These are phyloP conservation scores for Falco biarmicus DNA, from an alignment of 2,797 vertebrate species.

Conservation along the genomic window DNA sequence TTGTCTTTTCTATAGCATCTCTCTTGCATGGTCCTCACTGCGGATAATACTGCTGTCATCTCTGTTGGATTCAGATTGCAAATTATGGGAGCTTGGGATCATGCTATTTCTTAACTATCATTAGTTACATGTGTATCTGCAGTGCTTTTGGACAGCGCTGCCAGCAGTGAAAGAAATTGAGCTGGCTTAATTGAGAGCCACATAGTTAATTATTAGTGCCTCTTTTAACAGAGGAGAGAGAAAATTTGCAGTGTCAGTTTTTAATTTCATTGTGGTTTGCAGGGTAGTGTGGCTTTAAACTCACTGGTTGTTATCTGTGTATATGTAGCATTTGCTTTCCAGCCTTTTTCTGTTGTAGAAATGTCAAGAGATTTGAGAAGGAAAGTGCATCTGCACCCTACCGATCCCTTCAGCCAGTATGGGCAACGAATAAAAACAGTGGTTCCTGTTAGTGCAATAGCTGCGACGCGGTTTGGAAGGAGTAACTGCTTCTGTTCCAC, in stretches of 20 bases:
- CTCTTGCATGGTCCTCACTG: neutral
- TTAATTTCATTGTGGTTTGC: constrained; percentile 30
- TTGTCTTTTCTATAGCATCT: neutral
- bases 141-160: neutral
- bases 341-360: neutral
- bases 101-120: neutral
- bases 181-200: constrained; percentile 27
- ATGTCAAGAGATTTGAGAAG: neutral
- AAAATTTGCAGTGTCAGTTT: constrained; percentile 29
- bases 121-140: constrained; percentile 17
- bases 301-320: neutral
- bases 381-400: neutral
- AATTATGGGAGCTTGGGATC: neutral
- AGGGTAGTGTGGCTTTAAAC: constrained; percentile 2
- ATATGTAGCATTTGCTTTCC: neutral
- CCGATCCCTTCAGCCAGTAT: neutral
- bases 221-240: neutral
- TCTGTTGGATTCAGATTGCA: neutral
- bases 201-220: constrained; percentile 46
- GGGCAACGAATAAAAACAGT: neutral
- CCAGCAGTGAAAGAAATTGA: constrained; percentile 29
- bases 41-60: neutral
- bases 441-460: neutral
- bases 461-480: neutral
- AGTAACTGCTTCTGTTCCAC: neutral